Percentiles rank a stretch among this genome's conserved stretches.
Conservation (phyloP, 1,140 invertebrate genomes). For the Saccostrea cuccullata region DNA sequence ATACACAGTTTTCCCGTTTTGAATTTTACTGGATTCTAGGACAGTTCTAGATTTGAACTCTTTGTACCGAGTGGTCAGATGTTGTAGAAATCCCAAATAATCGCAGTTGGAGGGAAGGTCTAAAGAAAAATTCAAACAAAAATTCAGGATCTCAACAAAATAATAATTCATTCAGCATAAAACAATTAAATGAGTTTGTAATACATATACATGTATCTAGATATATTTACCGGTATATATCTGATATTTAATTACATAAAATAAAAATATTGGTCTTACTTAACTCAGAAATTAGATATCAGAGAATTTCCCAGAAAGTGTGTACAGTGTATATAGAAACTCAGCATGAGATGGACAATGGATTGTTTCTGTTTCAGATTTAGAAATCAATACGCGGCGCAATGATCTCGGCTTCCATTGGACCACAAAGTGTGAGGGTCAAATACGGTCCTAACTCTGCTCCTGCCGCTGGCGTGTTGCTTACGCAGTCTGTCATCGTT, state of each 20-base stretch:
- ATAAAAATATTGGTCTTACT: too few relatives aligned
- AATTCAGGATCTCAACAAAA: not conserved
- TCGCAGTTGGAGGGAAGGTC: not conserved
- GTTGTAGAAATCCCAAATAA: slow-evolving; percentile 4
- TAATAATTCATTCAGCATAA: not conserved
- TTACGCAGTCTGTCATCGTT: not conserved
- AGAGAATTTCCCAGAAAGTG: not conserved
- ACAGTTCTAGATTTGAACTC: not conserved
- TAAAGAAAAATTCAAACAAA: not conserved
- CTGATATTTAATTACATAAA: too few relatives aligned
- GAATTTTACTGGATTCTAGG: not conserved
- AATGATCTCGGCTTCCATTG: not conserved
- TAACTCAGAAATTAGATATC: too few relatives aligned
- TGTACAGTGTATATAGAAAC: not conserved
- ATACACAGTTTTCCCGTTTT: not conserved
- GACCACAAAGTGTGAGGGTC: not conserved
- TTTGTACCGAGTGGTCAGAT: not conserved
- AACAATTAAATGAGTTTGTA: too few relatives aligned
- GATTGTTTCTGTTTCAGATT: not conserved
- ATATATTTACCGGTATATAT: too few relatives aligned
- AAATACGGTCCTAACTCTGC: not conserved
- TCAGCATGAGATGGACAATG: not conserved
- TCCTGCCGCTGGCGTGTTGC: not conserved
- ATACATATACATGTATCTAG: too few relatives aligned
- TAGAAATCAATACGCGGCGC: not conserved